These are phyloP conservation scores for Glaucidium brasilianum DNA, from an alignment of 2,113 vertebrate species.

Conservation along the genomic window DNA sequence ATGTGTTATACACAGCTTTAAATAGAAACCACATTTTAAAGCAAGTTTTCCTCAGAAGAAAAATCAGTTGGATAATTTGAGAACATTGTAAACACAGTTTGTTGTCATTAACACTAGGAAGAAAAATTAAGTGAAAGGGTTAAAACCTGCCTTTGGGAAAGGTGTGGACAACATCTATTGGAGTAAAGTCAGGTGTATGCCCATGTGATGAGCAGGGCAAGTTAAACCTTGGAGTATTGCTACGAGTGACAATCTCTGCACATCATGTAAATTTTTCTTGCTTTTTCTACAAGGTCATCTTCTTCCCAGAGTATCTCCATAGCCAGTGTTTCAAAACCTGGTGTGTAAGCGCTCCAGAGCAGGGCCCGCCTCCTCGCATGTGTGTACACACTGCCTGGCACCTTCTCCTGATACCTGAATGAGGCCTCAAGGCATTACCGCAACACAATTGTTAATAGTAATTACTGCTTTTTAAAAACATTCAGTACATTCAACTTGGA, in stretches of 20 bases:
- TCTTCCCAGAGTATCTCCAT: rapidly evolving
- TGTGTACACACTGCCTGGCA: background rate
- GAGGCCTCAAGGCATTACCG: constrained; percentile 15
- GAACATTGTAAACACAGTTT: constrained; percentile 23
- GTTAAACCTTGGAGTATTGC: background rate
- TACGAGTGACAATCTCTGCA: background rate
- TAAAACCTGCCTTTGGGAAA: background rate
- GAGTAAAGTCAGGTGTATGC: background rate
- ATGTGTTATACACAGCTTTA: constrained; percentile 36
- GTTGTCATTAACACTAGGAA: background rate
- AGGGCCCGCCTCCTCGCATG: background rate
- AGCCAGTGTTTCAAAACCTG: background rate
- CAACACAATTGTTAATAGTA: background rate
- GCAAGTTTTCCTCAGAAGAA: background rate
- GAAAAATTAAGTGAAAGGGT: background rate
- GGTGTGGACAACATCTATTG: too few relatives aligned
- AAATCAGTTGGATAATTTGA: constrained; percentile 2
- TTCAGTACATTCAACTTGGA: background rate
- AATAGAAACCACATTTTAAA: constrained; percentile 57
- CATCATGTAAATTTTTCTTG: rapidly evolving
- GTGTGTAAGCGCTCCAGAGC: background rate
- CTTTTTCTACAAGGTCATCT: background rate
- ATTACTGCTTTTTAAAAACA: constrained; percentile 18
- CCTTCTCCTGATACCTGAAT: background rate
- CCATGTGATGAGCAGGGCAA: rapidly evolving